phyloP scores from a whole-genome alignment of 2,797 vertebrate species.

The Alectoris magna region DNA sequence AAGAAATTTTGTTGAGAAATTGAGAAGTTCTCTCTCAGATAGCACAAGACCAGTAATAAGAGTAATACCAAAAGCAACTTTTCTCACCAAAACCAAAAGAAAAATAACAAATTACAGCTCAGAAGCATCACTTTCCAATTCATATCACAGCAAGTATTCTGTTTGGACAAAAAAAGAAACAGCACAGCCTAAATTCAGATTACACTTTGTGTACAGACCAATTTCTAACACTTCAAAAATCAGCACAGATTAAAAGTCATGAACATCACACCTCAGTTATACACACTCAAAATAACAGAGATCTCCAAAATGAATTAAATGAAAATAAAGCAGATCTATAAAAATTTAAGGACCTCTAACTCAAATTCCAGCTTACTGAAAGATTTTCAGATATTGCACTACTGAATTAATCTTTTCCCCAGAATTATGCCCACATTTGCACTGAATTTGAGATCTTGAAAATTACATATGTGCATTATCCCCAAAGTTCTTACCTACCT shows the following conservation, averaged over 20 bases:
- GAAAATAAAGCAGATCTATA: background rate
- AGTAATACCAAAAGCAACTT: background rate
- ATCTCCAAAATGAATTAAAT: background rate
- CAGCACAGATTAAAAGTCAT: background rate
- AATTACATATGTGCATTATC: background rate
- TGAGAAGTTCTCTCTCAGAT: too few relatives aligned
- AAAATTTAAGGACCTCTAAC: background rate
- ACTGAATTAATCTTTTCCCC: background rate
- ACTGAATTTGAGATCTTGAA: background rate
- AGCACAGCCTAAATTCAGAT: background rate
- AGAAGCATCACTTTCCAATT: background rate
- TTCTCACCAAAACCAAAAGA: background rate
- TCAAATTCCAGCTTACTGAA: background rate
- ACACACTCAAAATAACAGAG: background rate
- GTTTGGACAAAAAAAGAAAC: background rate
- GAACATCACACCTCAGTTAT: background rate
- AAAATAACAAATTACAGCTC: background rate
- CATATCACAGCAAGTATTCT: background rate
- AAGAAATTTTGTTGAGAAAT: background rate
- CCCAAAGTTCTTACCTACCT: background rate
- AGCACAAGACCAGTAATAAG: background rate
- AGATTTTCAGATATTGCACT: background rate
- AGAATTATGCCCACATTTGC: fast-evolving
- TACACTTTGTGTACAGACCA: background rate
- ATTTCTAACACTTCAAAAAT: background rate